phyloP scores from a whole-genome alignment of 2,888 invertebrate genomes.

The Artemia sinica region DNA sequence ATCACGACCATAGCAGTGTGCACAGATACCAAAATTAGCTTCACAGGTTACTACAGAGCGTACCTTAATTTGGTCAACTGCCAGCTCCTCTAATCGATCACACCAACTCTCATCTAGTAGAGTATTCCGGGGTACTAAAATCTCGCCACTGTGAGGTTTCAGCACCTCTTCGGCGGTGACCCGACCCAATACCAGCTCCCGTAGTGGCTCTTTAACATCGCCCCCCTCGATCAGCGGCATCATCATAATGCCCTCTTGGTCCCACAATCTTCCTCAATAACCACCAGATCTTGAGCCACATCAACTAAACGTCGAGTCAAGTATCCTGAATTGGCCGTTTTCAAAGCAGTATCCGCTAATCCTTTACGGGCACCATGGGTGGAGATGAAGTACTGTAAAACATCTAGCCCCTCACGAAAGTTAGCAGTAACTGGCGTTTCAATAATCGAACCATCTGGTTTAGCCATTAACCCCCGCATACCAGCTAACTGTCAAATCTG shows the following conservation, averaged over 20 bases:
- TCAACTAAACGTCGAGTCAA: constrained; percentile 24
- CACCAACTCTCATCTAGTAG: too few relatives aligned
- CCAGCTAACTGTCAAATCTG: constrained; percentile 24
- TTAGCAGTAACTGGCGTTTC: constrained; percentile 24
- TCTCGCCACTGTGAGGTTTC: neutral
- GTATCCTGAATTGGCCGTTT: constrained; percentile 25
- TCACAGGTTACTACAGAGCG: too few relatives aligned
- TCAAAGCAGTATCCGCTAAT: constrained; percentile 24
- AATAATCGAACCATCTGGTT: constrained; percentile 24
- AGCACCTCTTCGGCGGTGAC: constrained; percentile 14
- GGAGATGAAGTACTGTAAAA: constrained; percentile 23
- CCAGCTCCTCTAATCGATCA: too few relatives aligned
- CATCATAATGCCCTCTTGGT: neutral
- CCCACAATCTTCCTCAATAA: constrained; percentile 22
- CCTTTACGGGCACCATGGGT: constrained; percentile 25
- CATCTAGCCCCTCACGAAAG: constrained; percentile 24
- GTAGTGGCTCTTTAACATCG: constrained; percentile 21
- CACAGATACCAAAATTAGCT: too few relatives aligned
- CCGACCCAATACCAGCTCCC: too few relatives aligned
- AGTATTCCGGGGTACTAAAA: neutral
- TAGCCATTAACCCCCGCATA: constrained; percentile 25
- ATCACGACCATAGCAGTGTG: too few relatives aligned
- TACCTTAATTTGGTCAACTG: too few relatives aligned
- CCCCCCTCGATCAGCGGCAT: constrained; percentile 19
- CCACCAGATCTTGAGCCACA: constrained; percentile 20